phyloP scores from a whole-genome alignment of 1,140 invertebrate species.

The Dreissena polymorpha region DNA sequence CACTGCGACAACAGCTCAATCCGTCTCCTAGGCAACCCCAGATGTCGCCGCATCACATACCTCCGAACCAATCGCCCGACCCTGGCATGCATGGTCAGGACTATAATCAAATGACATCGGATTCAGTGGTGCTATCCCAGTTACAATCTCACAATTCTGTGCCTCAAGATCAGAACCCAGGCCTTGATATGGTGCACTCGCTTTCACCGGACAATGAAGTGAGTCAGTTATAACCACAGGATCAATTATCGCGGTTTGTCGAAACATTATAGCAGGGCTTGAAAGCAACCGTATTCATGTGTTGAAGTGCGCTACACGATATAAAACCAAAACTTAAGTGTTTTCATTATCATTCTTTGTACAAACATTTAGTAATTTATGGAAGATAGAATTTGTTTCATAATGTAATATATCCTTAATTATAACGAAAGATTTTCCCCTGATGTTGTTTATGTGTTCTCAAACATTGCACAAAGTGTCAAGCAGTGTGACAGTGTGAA shows the following conservation, averaged over 20 bases:
- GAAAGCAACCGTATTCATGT: too few relatives aligned
- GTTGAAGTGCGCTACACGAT: too few relatives aligned
- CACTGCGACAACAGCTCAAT: slow-evolving; percentile 84
- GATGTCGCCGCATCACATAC: slow-evolving; percentile 76
- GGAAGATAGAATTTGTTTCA: slow-evolving; percentile 32
- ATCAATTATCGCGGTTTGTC: slow-evolving; percentile 75
- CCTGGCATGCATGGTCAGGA: slow-evolving; percentile 69
- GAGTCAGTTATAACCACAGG: slow-evolving; percentile 71
- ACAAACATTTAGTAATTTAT: slow-evolving; percentile 50
- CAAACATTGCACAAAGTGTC: slow-evolving; percentile 46
- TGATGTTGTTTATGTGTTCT: slow-evolving; percentile 46
- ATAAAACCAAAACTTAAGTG: too few relatives aligned
- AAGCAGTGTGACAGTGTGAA: too few relatives aligned
- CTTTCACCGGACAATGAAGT: slow-evolving; percentile 72
- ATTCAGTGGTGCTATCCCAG: slow-evolving; percentile 73
- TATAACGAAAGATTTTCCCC: slow-evolving; percentile 35
- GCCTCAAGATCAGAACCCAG: slow-evolving; percentile 68
- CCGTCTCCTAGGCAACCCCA: slow-evolving; percentile 75
- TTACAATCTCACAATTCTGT: slow-evolving; percentile 70
- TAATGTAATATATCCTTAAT: slow-evolving; percentile 15
- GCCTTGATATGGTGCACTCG: slow-evolving; percentile 65
- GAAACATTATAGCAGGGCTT: slow-evolving; percentile 72
- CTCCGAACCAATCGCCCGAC: slow-evolving; percentile 73
- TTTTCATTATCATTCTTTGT: too few relatives aligned
- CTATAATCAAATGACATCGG: slow-evolving; percentile 73